Base-by-base conservation (phyloP, 2,888 invertebrate species). In the Nemurella pictetii region DNA sequence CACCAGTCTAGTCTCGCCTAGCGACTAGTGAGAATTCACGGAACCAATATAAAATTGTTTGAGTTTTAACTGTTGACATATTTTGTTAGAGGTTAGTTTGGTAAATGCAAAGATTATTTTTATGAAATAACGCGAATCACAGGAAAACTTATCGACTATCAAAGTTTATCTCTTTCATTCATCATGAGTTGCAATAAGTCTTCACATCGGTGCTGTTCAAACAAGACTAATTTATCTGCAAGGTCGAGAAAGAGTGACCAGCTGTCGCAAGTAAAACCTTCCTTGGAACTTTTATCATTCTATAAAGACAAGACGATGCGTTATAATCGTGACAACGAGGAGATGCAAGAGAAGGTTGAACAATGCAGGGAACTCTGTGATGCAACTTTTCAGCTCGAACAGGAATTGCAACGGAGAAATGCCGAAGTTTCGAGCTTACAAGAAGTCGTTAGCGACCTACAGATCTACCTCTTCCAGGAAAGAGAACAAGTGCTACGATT, bases 391-490 rank as follows among this genome's bases (percentile, higher is more conserved):
- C 88, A 89, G 84, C 82, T 90, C 27, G 89, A 90, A 85, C 89
- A 89, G 89, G 90, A 90, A 86, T 85, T 90, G 35, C 86, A 89
- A 25, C 90, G 90, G 86, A 87, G 90, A 81, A 90, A 90, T 85
- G 90, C 89, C 75, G 91, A 91, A 87, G 90, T 91, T 26, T 88
- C 89, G 3, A 90, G 90, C 83, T 88, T 91, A 72, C 91, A 91
- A 87, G 90, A 90, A 84, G 90, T 90, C 0, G 87, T 91, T 3
- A 90, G 90, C 87, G 91, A 91, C 86, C 90, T 91, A 89, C 91
- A 91, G 87, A 88, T 90, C 5, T 90, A 89, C 86, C 87, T 91
- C 27, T 90, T 90, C 86, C 90, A 91, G 87, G 91, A 91, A 86
- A 87, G 90, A 55, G 90, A 91, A 85, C 90, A 90, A 87, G 90